Conservation (phyloP, 2,113 vertebrate genomes). For the Saccopteryx leptura region DNA sequence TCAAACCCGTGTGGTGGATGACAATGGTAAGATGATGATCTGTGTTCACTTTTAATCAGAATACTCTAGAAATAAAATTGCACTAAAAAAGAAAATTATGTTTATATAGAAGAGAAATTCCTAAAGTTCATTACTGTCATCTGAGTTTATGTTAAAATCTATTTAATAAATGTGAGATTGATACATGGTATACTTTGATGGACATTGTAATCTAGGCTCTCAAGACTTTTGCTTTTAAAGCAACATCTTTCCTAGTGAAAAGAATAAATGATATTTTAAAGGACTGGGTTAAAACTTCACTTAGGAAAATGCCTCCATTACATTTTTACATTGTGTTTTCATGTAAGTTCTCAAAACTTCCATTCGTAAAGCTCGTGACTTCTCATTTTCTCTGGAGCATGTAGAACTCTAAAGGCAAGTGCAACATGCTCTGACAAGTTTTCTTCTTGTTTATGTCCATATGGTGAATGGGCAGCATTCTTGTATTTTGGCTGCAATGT, state of each 20-base stretch:
- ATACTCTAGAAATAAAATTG: not conserved
- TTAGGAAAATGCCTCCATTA: not conserved
- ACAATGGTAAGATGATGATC: conserved; percentile 93
- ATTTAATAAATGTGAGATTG: not conserved
- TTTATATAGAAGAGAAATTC: not conserved
- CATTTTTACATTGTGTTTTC: not conserved
- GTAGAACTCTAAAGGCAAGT: not conserved
- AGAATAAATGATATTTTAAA: conserved; percentile 27
- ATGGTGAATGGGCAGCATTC: not conserved
- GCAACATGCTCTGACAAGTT: not conserved
- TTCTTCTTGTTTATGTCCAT: not conserved
- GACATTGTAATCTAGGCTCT: not conserved
- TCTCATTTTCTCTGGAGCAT: not conserved
- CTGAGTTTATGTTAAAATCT: not conserved
- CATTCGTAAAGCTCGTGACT: not conserved
- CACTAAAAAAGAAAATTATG: not conserved
- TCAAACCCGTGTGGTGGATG: conserved; percentile 98
- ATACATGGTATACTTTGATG: not conserved
- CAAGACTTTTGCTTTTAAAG: conserved; percentile 54
- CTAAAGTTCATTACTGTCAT: not conserved
- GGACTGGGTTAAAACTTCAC: not conserved
- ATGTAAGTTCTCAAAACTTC: not conserved
- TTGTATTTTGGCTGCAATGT: not conserved
- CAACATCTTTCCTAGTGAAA: conserved; percentile 22
- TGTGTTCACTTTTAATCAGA: not conserved